A percentile compares a stretch with the other conserved stretches of the same genome.
phyloP scores from a whole-genome alignment of 2,888 invertebrate genomes.

The Agrochola lychnidis region DNA sequence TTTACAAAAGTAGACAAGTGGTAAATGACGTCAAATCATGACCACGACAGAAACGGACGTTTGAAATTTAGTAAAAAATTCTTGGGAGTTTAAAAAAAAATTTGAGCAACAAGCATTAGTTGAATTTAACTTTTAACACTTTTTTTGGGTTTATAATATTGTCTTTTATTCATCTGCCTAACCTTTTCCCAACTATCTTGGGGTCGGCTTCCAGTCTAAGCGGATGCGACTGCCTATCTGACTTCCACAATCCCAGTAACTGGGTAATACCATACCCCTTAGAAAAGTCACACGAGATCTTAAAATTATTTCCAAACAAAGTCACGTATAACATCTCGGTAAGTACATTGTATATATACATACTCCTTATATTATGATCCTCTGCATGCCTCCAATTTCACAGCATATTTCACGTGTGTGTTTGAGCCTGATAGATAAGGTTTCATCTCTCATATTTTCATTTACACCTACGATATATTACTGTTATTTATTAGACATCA shows the following conservation, averaged over 20 bases:
- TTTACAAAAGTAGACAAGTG: too few species aligned
- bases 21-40: too few species aligned
- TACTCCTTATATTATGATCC: constrained; percentile 15
- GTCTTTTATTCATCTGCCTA: neutral
- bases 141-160: too few species aligned
- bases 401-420: constrained; percentile 37
- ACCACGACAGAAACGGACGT: too few species aligned
- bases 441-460: constrained; percentile 44
- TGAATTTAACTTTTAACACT: too few species aligned
- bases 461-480: constrained; percentile 45
- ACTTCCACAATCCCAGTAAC: neutral
- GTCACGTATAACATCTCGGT: too few species aligned
- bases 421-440: constrained; percentile 51
- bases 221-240: neutral
- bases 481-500: constrained; percentile 47
- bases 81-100: too few species aligned
- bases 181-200: neutral
- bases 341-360: neutral
- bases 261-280: neutral
- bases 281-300: neutral
- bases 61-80: too few species aligned
- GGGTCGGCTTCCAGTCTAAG: neutral
- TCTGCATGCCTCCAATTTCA: constrained; percentile 52
- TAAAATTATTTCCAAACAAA: neutral
- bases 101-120: too few species aligned